Conservation (phyloP, 1,140 invertebrate genomes). For the Daktulosphaira vitifoliae region DNA sequence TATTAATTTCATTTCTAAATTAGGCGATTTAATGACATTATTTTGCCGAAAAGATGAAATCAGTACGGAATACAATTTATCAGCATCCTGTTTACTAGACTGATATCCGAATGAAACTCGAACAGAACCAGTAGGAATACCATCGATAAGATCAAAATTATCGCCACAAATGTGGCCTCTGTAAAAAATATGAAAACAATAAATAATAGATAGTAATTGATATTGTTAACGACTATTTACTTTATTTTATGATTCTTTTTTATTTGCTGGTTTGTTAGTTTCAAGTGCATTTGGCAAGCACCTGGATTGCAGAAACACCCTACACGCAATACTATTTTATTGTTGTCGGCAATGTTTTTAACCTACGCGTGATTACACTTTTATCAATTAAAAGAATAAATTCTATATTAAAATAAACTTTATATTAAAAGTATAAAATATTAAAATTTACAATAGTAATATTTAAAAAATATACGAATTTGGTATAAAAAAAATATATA, state of each 20-base stretch:
- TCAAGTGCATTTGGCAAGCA: slow-evolving; percentile 77
- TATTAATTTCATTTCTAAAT: no score
- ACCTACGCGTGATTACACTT: no score
- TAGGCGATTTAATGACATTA: neutral
- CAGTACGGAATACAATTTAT: slow-evolving; percentile 59
- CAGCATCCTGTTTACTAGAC: slow-evolving; percentile 63
- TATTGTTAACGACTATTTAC: no score
- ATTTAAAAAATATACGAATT: no score
- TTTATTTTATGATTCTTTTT: slow-evolving; percentile 61
- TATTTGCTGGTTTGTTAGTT: slow-evolving; percentile 58
- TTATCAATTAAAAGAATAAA: no score
- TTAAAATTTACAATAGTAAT: no score
- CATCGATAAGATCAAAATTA: slow-evolving; percentile 77
- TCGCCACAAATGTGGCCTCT: slow-evolving; percentile 90
- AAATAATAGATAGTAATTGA: neutral
- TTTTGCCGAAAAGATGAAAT: slow-evolving; percentile 1
- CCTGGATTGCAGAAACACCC: slow-evolving; percentile 97
- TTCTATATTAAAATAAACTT: no score
- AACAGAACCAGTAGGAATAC: slow-evolving; percentile 81
- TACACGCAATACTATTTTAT: slow-evolving; percentile 78
- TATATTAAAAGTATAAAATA: no score
- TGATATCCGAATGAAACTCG: slow-evolving; percentile 91
- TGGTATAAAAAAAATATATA: no score
- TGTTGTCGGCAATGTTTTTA: slow-evolving; percentile 74
- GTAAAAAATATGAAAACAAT: slow-evolving; percentile 43